Evolutionary conservation across 1,140 invertebrate genomes (phyloP).

Genomic region (Heliconius nattereri): DNA sequence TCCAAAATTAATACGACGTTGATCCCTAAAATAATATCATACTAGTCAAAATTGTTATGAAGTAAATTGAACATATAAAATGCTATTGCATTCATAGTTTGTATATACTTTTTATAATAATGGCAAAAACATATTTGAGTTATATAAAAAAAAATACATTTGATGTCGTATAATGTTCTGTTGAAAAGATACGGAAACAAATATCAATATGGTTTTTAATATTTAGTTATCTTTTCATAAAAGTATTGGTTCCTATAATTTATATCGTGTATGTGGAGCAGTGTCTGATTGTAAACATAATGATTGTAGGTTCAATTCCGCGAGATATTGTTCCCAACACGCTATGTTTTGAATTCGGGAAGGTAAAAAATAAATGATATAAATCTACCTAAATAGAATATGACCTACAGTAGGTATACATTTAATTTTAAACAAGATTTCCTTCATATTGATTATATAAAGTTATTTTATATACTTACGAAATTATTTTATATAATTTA

Average conservation of each 20-base stretch:
- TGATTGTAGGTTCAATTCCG: too few species aligned
- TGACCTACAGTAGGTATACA: too few species aligned
- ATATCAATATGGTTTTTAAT: neutral
- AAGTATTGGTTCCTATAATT: neutral
- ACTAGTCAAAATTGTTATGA: slow-evolving; percentile 35
- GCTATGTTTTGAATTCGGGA: too few species aligned
- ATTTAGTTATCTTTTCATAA: neutral
- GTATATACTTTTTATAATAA: slow-evolving; percentile 14
- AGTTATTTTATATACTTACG: too few species aligned
- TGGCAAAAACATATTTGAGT: neutral
- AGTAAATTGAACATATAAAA: neutral
- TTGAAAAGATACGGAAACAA: neutral
- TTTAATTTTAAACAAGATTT: too few species aligned
- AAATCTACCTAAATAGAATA: too few species aligned
- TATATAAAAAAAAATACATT: neutral
- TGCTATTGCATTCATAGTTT: slow-evolving; percentile 19
- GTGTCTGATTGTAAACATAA: too few species aligned
- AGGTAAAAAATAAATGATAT: too few species aligned
- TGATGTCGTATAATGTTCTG: neutral
- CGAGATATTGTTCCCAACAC: too few species aligned
- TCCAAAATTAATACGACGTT: slow-evolving; percentile 25
- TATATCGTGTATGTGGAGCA: neutral
- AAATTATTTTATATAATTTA: too few species aligned
- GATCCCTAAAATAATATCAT: slow-evolving; percentile 7
- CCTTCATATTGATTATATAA: too few species aligned